These are phyloP conservation scores for Trypoxylon attenuatum DNA, from an alignment of 2,888 invertebrate genomes.

Conservation along the genomic window DNA sequence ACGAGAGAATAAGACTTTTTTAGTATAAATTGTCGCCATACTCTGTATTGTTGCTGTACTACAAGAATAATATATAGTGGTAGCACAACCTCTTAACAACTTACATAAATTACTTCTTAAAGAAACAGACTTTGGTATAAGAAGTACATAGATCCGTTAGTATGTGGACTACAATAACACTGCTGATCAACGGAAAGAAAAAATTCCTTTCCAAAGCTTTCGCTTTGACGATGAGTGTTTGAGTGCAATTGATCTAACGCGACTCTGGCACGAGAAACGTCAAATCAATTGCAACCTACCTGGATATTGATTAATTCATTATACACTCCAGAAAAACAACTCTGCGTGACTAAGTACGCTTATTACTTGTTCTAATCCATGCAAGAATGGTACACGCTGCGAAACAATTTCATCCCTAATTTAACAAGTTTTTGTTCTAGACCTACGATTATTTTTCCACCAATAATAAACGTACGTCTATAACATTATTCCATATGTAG, in stretches of 20 bases:
- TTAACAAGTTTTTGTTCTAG: not conserved
- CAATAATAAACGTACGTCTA: constrained; percentile 8
- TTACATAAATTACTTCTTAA: constrained; percentile 21
- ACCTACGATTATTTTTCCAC: not conserved
- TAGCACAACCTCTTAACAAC: not conserved
- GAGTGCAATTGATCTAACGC: no score
- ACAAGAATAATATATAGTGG: constrained; percentile 12
- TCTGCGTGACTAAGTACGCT: no score
- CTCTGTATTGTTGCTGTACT: not conserved
- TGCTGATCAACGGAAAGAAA: constrained; percentile 3
- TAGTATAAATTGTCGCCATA: not conserved
- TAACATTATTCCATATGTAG: constrained; percentile 21
- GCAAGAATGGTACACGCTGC: no score
- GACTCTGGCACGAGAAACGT: no score
- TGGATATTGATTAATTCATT: no score
- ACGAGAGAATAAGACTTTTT: not conserved
- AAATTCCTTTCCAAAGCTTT: not conserved
- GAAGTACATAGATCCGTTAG: constrained; percentile 20
- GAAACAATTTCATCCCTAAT: not conserved
- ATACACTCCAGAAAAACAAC: no score
- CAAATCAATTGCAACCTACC: no score
- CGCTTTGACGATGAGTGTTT: no score
- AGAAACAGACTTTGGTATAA: constrained; percentile 41
- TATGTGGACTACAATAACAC: constrained; percentile 5
- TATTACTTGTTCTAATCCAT: no score